Base-by-base conservation (phyloP, 2,797 vertebrate genomes). In the Acipenser ruthenus region DNA sequence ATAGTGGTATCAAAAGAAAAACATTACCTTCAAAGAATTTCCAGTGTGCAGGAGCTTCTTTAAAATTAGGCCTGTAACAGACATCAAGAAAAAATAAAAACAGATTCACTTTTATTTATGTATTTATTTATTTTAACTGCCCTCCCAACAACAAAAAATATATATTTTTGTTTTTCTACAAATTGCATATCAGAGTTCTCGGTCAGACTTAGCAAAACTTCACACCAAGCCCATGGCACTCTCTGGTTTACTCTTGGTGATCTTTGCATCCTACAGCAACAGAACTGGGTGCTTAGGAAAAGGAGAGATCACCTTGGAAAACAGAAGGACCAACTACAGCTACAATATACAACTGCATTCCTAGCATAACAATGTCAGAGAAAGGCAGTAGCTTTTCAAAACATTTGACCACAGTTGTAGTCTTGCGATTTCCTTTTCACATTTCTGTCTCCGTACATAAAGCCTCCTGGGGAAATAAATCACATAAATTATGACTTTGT, bases 21-120 rank as follows among this genome's bases (percentile, higher is more conserved):
- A 63, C 10, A 63, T 69, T 91, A 99, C 97, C 95, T 99, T 99
- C 72, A 98, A 87, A 70, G 97, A 99, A 83, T 99, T 99, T 79
- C 95, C 96, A 75, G 95, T 95, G 80, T 99, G 96, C 70, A 99
- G 88, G 70, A 99, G 88, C 82, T 99, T 99, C 91, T 99, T 99
- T 78, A 99, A 91, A 80, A 97, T 97, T 72, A 99, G 85, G 69
- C 96, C 97, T 99, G 78, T 71, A 79, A 10, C 80, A 83, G 49
- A 74, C 74, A 73, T 51, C 52, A 12, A 49, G 10, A 69, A 9
- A 66, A 49, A 47, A 53, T 10, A 66, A 49, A 65, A 59, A 7
- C 13, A 15, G 10, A 55, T 49, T 3, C n/a, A 63, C 48, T 15
- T 15, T 50, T 18, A 12, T 50, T 37, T 37, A 37, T 37, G 37